Evolutionary conservation across 2,888 invertebrate species (phyloP).

Genomic region (Stramonita haemastoma): DNA sequence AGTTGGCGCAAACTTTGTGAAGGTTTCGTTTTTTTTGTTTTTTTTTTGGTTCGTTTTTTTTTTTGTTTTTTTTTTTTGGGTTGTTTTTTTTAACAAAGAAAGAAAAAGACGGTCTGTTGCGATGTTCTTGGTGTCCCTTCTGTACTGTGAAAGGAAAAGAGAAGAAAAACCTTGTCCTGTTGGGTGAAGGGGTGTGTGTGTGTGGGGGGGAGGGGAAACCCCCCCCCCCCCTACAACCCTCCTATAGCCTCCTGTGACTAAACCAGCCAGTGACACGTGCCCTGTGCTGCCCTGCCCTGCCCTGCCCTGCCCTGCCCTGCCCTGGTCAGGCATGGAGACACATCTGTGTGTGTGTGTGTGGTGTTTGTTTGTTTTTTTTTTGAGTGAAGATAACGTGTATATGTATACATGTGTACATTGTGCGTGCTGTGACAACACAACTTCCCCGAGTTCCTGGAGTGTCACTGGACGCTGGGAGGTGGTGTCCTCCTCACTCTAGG

Average conservation of each 20-base stretch:
- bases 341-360: not conserved
- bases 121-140: not conserved
- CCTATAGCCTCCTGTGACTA: not conserved
- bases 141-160: not conserved
- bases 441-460: conserved; percentile 17
- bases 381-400: not conserved
- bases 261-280: not conserved
- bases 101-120: no score
- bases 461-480: not conserved
- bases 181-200: not conserved
- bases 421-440: not conserved
- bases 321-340: not conserved
- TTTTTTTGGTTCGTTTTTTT: no score
- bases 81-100: no score
- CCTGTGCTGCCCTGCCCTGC: not conserved
- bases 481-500: not conserved
- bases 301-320: not conserved
- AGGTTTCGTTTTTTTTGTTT: no score
- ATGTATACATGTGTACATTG: not conserved
- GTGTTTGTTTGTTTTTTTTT: no score
- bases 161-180: not conserved
- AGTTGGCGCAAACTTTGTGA: no score
- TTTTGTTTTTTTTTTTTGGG: no score
- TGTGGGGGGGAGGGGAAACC: no score
- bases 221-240: no score